A percentile compares a stretch with the other conserved stretches of the same genome.
These are phyloP conservation scores for Etia nguti DNA, from an alignment of 2,113 vertebrate species.

Conservation along the genomic window DNA sequence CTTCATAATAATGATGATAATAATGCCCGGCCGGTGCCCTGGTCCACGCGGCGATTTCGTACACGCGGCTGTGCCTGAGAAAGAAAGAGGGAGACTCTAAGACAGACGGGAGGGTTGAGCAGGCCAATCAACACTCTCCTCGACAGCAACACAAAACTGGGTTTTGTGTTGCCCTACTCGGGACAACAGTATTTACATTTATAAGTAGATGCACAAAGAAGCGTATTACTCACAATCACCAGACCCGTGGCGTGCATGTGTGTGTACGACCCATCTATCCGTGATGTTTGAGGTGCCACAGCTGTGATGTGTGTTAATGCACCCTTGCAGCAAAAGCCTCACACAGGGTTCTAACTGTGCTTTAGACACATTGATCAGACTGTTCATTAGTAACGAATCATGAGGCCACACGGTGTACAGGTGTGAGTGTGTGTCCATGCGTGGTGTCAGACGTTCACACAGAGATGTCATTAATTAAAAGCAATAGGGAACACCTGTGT, in stretches of 20 bases:
- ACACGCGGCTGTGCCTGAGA: background rate
- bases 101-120: conserved; percentile 28
- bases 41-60: background rate
- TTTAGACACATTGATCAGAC: conserved; percentile 51
- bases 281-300: background rate
- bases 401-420: conserved; percentile 32
- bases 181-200: conserved; percentile 62
- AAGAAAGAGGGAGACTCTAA: background rate
- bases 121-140: conserved; percentile 36
- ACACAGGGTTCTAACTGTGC: conserved; percentile 11
- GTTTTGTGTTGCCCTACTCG: too few species aligned
- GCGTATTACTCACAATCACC: conserved; percentile 35
- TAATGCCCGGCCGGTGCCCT: conserved; percentile 1
- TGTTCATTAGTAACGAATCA: conserved; percentile 63
- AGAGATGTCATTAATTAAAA: conserved; percentile 61
- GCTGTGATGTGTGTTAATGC: background rate
- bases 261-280: conserved; percentile 21
- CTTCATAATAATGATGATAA: conserved; percentile 34
- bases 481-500: conserved; percentile 59
- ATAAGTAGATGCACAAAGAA: conserved; percentile 50
- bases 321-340: background rate
- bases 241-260: background rate
- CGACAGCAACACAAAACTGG: conserved; percentile 54
- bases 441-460: conserved; percentile 5
- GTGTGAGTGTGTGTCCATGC: background rate